Conservation (phyloP, 1,140 invertebrate genomes). For the Lasioglossum baleicum region DNA sequence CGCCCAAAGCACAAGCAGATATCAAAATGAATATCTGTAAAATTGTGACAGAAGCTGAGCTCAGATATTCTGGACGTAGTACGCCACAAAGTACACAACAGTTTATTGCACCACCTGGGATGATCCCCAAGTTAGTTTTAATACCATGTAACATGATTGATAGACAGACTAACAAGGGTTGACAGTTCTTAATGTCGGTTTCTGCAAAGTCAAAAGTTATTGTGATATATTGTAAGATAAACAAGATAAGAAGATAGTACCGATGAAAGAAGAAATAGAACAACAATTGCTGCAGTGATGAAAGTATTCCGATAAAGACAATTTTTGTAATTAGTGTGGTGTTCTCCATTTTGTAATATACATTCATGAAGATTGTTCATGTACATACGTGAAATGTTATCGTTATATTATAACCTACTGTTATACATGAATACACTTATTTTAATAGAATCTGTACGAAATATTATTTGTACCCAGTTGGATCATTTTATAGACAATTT, state of each 20-base stretch:
- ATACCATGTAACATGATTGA: slow-evolving; percentile 61
- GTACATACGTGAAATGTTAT: slow-evolving; percentile 9
- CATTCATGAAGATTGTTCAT: neutral
- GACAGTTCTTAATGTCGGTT: slow-evolving; percentile 6
- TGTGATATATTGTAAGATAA: neutral
- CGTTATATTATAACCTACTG: slow-evolving; percentile 26
- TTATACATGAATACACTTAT: slow-evolving; percentile 31
- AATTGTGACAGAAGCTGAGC: slow-evolving; percentile 74
- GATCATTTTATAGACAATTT: neutral
- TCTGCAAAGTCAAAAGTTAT: neutral
- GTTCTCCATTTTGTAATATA: slow-evolving; percentile 10
- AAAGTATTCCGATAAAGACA: neutral
- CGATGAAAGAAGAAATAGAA: neutral
- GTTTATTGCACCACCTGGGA: slow-evolving; percentile 46
- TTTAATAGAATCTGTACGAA: slow-evolving; percentile 11
- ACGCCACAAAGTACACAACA: slow-evolving; percentile 47
- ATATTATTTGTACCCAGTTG: neutral
- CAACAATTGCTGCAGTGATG: neutral
- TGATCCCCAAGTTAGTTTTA: slow-evolving; percentile 55
- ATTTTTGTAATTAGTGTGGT: slow-evolving; percentile 15
- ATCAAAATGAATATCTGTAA: slow-evolving; percentile 77
- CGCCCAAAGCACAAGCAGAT: slow-evolving; percentile 71
- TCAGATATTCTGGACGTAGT: slow-evolving; percentile 55
- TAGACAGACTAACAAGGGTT: slow-evolving; percentile 41
- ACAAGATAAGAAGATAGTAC: neutral